These are phyloP conservation scores for Pangasianodon gigas DNA, from an alignment of 2,113 vertebrate genomes.

Conservation along the genomic window DNA sequence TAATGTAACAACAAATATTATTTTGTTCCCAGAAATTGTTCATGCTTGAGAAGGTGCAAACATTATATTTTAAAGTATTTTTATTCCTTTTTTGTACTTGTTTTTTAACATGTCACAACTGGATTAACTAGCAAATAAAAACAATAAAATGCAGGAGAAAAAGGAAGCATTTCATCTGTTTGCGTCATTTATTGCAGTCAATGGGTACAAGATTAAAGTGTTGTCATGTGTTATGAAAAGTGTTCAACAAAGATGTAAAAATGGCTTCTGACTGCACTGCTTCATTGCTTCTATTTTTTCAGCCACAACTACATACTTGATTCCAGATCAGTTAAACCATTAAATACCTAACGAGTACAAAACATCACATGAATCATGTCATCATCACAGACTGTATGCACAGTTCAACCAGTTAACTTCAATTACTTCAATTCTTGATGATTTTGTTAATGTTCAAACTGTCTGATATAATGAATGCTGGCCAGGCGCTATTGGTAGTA, in stretches of 20 bases:
- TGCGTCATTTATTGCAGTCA: conserved; percentile 49
- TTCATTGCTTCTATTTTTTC: conserved; percentile 9
- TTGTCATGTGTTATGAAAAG: conserved; percentile 35
- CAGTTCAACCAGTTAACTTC: not conserved
- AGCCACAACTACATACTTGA: not conserved
- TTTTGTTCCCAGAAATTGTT: not conserved
- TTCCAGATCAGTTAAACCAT: conserved; percentile 7
- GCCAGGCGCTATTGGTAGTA: conserved; percentile 86
- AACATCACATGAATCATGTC: conserved; percentile 24
- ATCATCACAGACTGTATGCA: conserved; percentile 25
- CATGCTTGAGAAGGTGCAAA: not conserved
- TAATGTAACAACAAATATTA: not conserved
- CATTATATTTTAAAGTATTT: not conserved
- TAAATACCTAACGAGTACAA: conserved; percentile 38
- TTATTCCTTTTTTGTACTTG: not conserved
- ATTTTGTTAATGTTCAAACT: not conserved
- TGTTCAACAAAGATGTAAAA: conserved; percentile 27
- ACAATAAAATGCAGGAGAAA: not conserved
- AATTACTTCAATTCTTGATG: conserved; percentile 17
- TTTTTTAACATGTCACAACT: not conserved
- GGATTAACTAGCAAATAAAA: not conserved
- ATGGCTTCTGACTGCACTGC: conserved; percentile 1
- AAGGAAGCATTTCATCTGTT: not conserved
- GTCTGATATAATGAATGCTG: not conserved
- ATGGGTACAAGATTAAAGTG: conserved; percentile 44